Evolutionary conservation across 2,888 invertebrate species (phyloP), one percentile per base, ranked within the genome.

Genomic region (Cephus pygmeus): DNA sequence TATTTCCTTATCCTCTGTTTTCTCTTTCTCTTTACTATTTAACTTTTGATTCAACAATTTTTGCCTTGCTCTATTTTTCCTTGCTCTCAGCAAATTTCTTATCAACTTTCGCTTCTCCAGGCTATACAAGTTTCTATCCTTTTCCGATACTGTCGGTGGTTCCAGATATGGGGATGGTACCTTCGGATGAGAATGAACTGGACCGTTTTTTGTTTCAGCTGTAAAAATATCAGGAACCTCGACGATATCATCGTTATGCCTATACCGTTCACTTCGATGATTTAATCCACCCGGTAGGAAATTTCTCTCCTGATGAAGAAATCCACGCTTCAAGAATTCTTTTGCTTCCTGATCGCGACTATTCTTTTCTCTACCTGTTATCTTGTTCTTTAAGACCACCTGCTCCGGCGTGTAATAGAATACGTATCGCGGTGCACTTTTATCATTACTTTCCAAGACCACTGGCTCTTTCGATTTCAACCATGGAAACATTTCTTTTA

Each of bases 91-190:
- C 71, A 33, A 33, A 33, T 71, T 71, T 12, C 15, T 31, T 2
- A 34, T 34, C 12, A 34, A 71, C 34, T 71, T 71, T 71, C 71
- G 33, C 12, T 71, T 71, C 31, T 71, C 34, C 12, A 23, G 0
- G 12, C 71, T 31, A 12, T 83, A 85, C 80, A 78, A 81, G 23
- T 81, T 56, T 68, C 80, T 76, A 75, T 79, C 73, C 23, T 80
- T 76, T 33, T 76, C 76, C 33, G 77, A 35, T 40, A 73, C 34
- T 56, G 69, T 79, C 1, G 86, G 86, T 11, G 85, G 85, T 68
- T 80, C 76, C 73, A 86, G 80, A 77, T 83, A 82, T 23, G 34
- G 34, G 31, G 82, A 81, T 12, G 85, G 85, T 33, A 75, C 68
- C 69, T 76, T 78, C 4, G 76, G 74, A 31, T 71, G n/a, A 31